Evolutionary conservation across 2,113 vertebrate species (phyloP).

Genomic region (Amphiprion ocellaris): DNA sequence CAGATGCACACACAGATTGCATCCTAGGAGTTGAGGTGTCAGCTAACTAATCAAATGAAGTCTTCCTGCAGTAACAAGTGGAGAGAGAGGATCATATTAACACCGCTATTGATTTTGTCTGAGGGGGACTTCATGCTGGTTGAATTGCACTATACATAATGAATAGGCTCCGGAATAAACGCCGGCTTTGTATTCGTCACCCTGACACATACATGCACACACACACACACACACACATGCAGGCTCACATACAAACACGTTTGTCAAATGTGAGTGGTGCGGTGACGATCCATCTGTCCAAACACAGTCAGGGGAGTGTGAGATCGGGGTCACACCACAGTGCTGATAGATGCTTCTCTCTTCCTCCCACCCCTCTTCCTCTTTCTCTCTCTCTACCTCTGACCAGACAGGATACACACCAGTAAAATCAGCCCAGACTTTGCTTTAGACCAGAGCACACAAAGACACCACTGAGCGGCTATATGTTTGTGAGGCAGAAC

Average conservation of each 20-base stretch:
- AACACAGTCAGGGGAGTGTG: constrained; percentile 71
- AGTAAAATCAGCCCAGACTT: constrained; percentile 71
- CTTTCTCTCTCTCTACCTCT: constrained; percentile 28
- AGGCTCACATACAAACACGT: constrained; percentile 47
- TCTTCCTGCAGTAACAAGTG: constrained; percentile 71
- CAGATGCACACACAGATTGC: constrained; percentile 7
- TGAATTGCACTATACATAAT: constrained; percentile 74
- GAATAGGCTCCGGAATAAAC: constrained; percentile 64
- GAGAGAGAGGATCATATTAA: constrained; percentile 77
- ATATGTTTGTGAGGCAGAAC: constrained; percentile 11
- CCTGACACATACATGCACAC: constrained; percentile 14
- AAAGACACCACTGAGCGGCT: constrained; percentile 38
- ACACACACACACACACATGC: constrained; percentile 11
- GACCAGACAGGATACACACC: constrained; percentile 53
- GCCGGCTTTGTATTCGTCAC: constrained; percentile 52
- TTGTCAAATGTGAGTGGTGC: constrained; percentile 66
- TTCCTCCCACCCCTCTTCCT: constrained; percentile 5
- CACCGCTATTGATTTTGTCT: constrained; percentile 75
- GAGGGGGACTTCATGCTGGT: constrained; percentile 59
- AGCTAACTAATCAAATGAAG: constrained; percentile 74
- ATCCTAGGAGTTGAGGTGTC: constrained; percentile 60
- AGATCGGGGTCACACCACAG: constrained; percentile 66
- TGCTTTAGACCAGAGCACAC: constrained; percentile 59
- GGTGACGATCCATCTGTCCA: constrained; percentile 79
- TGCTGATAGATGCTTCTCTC: constrained; percentile 62